Conservation (phyloP, 2,113 vertebrate genomes). For the Papio anubis region DNA sequence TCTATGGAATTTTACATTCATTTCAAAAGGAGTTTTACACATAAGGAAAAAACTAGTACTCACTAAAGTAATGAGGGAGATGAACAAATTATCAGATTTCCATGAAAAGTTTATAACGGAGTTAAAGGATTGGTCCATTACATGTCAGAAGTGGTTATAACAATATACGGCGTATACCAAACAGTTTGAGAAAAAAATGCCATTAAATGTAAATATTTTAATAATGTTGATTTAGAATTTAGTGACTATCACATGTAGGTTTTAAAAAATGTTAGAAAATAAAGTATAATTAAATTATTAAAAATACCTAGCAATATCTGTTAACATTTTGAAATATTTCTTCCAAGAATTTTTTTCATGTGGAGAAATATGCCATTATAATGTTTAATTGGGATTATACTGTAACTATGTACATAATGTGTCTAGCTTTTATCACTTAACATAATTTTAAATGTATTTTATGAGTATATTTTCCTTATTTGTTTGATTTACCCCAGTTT, state of each 20-base stretch:
- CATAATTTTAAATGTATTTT: background rate
- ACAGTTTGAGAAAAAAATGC: background rate
- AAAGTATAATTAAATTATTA: background rate
- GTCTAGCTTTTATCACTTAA: background rate
- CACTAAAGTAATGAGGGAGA: background rate
- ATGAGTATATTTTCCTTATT: background rate
- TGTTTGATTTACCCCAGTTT: background rate
- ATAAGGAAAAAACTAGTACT: background rate
- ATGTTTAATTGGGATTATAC: background rate
- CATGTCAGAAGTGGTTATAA: background rate
- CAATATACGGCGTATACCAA: background rate
- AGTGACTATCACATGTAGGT: background rate
- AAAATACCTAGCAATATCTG: background rate
- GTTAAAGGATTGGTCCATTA: background rate
- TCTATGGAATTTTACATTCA: background rate
- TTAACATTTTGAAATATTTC: constrained; percentile 8
- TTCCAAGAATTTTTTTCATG: background rate
- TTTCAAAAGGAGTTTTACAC: background rate
- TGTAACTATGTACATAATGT: background rate
- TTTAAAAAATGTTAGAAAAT: background rate
- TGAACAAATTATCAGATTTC: background rate
- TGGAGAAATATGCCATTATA: background rate
- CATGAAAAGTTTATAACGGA: background rate
- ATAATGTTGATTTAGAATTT: background rate
- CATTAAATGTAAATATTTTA: background rate